Evolutionary conservation across 2,888 invertebrate genomes (phyloP).

Genomic region (Platerodrilus igneus): DNA sequence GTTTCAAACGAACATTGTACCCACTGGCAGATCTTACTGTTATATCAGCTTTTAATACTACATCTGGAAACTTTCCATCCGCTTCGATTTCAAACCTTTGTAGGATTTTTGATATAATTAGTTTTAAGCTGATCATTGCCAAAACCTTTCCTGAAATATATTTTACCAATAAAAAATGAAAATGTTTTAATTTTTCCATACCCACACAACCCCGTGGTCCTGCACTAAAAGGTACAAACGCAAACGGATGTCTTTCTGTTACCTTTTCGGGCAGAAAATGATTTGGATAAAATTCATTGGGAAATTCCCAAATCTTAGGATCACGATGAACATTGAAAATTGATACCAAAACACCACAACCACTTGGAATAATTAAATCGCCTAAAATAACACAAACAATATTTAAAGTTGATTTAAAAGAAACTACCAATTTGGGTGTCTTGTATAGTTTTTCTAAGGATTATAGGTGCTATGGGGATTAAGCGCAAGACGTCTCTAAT

Average conservation of each 20-base stretch:
- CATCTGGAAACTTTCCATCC: constrained; percentile 36
- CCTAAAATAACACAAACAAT: constrained; percentile 8
- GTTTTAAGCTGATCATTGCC: constrained; percentile 31
- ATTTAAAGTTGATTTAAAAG: background rate
- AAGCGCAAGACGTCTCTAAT: constrained; percentile 38
- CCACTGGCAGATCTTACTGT: constrained; percentile 34
- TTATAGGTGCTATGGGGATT: constrained; percentile 37
- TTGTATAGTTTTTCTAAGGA: constrained; percentile 32
- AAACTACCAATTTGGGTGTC: constrained; percentile 34
- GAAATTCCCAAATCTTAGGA: constrained; percentile 36
- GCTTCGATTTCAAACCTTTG: constrained; percentile 35
- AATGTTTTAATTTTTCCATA: too few relatives aligned
- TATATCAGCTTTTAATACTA: constrained; percentile 34
- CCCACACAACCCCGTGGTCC: constrained; percentile 38
- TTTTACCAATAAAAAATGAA: too few relatives aligned
- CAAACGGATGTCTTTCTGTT: constrained; percentile 33
- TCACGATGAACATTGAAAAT: constrained; percentile 27
- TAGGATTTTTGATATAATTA: constrained; percentile 33
- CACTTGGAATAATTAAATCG: constrained; percentile 13
- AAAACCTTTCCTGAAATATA: constrained; percentile 36
- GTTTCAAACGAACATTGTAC: constrained; percentile 34
- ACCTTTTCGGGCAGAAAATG: constrained; percentile 39
- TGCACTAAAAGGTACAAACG: constrained; percentile 40
- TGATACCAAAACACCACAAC: constrained; percentile 12
- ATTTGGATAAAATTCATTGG: constrained; percentile 39